phyloP scores from a whole-genome alignment of 1,140 invertebrate species.

The Whitmania pigra region DNA sequence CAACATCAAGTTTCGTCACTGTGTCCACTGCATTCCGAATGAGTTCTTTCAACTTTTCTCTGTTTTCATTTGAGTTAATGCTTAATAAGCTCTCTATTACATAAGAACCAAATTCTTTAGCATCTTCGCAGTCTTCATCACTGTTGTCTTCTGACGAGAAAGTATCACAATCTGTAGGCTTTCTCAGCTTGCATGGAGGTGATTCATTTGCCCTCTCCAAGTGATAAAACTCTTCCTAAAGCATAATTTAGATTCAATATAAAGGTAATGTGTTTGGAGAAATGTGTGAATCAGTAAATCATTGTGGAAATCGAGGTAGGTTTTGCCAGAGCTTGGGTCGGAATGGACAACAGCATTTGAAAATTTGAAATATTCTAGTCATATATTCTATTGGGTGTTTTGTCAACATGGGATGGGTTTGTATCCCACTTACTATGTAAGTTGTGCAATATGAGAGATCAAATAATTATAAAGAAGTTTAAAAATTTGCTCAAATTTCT shows the following conservation, averaged over 20 bases:
- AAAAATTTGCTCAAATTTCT: background rate
- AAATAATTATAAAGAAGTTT: background rate
- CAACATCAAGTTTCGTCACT: background rate
- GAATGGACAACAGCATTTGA: background rate
- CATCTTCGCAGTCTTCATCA: background rate
- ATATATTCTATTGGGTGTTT: background rate
- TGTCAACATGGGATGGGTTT: background rate
- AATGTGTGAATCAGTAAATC: background rate
- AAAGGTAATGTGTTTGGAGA: background rate
- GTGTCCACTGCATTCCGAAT: background rate
- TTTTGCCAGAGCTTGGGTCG: background rate
- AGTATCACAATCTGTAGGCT: background rate
- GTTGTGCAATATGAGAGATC: background rate
- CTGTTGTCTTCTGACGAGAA: background rate
- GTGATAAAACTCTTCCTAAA: slow-evolving; percentile 6
- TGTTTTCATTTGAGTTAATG: background rate
- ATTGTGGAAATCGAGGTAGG: background rate
- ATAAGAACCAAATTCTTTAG: background rate
- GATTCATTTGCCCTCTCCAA: background rate
- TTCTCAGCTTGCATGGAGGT: background rate
- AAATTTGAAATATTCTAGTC: background rate
- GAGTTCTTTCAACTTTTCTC: slow-evolving; percentile 10
- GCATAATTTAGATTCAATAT: background rate
- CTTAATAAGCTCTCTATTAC: background rate
- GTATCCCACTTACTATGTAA: background rate